A percentile compares a stretch with the other conserved stretches of the same genome.
phyloP scores from a whole-genome alignment of 2,797 vertebrate species.

The Esox lucius region DNA sequence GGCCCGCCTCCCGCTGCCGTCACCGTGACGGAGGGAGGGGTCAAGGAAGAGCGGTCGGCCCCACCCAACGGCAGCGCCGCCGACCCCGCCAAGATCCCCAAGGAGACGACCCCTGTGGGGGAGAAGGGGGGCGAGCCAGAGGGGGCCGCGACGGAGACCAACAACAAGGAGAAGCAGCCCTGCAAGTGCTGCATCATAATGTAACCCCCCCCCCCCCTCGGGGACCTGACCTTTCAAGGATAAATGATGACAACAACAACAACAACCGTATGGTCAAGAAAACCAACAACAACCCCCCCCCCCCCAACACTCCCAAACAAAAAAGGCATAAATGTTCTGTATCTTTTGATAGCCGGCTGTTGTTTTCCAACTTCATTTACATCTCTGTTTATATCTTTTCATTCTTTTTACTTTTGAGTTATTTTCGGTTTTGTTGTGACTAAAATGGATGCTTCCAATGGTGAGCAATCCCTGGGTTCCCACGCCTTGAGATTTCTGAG shows the following conservation, averaged over 20 bases:
- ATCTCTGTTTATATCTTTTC: slow-evolving; percentile 31
- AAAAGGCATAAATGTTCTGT: slow-evolving; percentile 41
- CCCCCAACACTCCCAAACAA: slow-evolving; percentile 5
- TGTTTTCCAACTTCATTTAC: slow-evolving; percentile 49
- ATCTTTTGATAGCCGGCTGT: slow-evolving; percentile 51
- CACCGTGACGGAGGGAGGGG: not conserved
- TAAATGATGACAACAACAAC: slow-evolving; percentile 24
- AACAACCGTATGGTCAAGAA: slow-evolving; percentile 29
- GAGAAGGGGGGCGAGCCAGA: slow-evolving; percentile 60
- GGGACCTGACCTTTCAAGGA: slow-evolving; percentile 29
- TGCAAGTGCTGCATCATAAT: slow-evolving; percentile 86
- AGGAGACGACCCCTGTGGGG: slow-evolving; percentile 13
- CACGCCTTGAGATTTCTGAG: slow-evolving; percentile 16
- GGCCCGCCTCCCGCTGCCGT: not conserved
- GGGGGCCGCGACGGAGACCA: slow-evolving; percentile 69
- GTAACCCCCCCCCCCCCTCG: slow-evolving; percentile 63
- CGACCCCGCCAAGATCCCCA: slow-evolving; percentile 58
- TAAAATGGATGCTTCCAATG: slow-evolving; percentile 29
- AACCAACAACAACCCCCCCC: slow-evolving; percentile 22
- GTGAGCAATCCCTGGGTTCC: not conserved
- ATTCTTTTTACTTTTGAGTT: slow-evolving; percentile 30
- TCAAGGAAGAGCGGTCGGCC: slow-evolving; percentile 38
- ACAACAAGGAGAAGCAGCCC: slow-evolving; percentile 82
- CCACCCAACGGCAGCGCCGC: slow-evolving; percentile 74
- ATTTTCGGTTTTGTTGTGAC: slow-evolving; percentile 24